A percentile compares a stretch with the other conserved stretches of the same genome.
phyloP scores from a whole-genome alignment of 2,113 vertebrate species.

The Ranitomeya variabilis region DNA sequence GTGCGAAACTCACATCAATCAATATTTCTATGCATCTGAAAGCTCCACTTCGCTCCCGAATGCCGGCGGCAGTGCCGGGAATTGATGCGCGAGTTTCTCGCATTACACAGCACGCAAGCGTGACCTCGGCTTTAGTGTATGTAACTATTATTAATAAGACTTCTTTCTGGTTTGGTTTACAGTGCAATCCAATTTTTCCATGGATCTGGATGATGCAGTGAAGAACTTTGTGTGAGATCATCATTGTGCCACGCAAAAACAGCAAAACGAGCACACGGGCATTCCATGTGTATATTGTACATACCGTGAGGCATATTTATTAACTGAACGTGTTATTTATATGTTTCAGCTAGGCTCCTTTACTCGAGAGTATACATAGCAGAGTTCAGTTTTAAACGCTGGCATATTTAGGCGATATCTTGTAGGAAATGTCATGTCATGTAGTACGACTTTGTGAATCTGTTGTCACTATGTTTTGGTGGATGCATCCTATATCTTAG shows the following conservation, averaged over 20 bases:
- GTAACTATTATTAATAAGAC: background rate
- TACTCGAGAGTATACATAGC: conserved; percentile 26
- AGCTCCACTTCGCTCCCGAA: too few relatives aligned
- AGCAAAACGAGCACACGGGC: conserved; percentile 61
- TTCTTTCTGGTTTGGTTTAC: conserved; percentile 44
- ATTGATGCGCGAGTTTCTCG: too few relatives aligned
- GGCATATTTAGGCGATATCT: conserved; percentile 25
- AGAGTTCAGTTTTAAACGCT: background rate
- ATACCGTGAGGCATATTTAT: conserved; percentile 90
- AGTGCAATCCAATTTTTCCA: conserved; percentile 72
- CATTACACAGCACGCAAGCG: too few relatives aligned
- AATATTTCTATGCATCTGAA: too few relatives aligned
- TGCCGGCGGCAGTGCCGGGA: too few relatives aligned
- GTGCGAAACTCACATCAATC: too few relatives aligned
- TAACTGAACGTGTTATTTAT: conserved; percentile 82
- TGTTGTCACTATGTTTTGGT: conserved; percentile 20
- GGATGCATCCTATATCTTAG: background rate
- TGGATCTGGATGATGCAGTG: conserved; percentile 72
- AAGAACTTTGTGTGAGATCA: conserved; percentile 76
- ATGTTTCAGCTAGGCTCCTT: conserved; percentile 72
- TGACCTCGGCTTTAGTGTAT: background rate
- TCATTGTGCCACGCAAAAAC: conserved; percentile 20
- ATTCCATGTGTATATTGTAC: conserved; percentile 87
- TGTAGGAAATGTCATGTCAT: conserved; percentile 20
- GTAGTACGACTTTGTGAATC: conserved; percentile 26